Evolutionary conservation across 2,888 invertebrate genomes (phyloP), one percentile per base, ranked within the genome.

Genomic region (Cephus pulcher): DNA sequence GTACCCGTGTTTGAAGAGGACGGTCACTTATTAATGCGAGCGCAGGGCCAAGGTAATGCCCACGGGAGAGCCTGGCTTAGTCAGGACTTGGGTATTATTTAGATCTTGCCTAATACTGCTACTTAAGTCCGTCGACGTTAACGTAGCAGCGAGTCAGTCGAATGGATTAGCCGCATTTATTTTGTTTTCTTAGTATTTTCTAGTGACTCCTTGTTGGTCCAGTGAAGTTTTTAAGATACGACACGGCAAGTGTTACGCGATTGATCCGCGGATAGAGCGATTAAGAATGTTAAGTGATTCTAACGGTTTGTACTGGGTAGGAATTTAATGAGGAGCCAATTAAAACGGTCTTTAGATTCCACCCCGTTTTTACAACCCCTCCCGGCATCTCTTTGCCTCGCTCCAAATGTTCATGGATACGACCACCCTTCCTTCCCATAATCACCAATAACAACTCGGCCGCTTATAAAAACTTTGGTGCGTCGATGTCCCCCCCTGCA

Each of bases 21-120:
- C 78, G 88, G 87, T 88, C 88, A 89, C 88, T 88, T 89, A 91
- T 91, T 91, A 90, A 90, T 91, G 90, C 90, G 88, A 84, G 86
- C 86, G 87, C 90, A 90, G 89, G 90, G 84, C 85, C 80, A 69
- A 68, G 74, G 73, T 79, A 76, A 79, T 79, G 76, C 86, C 84
- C 83, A 70, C 2, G 32, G 68, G 79, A 83, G 81, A 80, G 80
- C 78, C 78, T 78, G 85, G 88, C 88, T 90, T 88, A 88, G 84
- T 80, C 84, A 85, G 86, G 88, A 87, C 86, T 89, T 87, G 84
- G 83, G 80, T 85, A 86, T 83, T 87, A 86, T 89, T 88, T 86
- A 84, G 85, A 86, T 88, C 86, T 84, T 83, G 76, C 74, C 83
- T 88, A 87, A 87, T 88, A 85, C 87, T 83, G 30, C 69, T 77